Conservation (phyloP, 1,140 invertebrate genomes). For the Lordiphosa stackelbergi region DNA sequence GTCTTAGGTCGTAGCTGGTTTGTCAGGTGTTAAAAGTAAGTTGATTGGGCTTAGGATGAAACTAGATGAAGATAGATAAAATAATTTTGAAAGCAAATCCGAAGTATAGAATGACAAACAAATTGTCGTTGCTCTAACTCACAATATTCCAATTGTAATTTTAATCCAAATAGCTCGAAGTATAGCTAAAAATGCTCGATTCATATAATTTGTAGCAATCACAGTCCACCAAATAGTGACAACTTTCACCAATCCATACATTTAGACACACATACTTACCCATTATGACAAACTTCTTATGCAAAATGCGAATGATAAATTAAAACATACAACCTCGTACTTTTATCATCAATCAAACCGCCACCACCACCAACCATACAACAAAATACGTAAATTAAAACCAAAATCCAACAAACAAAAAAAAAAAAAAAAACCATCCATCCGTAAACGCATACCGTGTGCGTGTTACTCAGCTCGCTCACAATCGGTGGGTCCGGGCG, state of each 20-base stretch:
- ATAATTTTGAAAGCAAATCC: too few relatives aligned
- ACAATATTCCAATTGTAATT: too few relatives aligned
- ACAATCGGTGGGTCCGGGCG: conserved; percentile 83
- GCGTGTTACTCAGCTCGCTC: conserved; percentile 80
- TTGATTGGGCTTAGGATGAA: too few relatives aligned
- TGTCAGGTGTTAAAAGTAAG: too few relatives aligned
- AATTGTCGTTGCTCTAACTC: too few relatives aligned
- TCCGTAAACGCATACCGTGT: conserved; percentile 25
- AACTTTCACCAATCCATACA: conserved; percentile 21
- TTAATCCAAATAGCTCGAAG: too few relatives aligned
- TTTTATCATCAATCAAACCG: conserved; percentile 63
- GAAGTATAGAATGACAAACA: too few relatives aligned
- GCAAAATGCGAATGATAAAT: conserved; percentile 42
- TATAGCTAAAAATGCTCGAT: too few relatives aligned
- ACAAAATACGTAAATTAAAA: conserved; percentile 27
- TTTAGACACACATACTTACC: conserved; percentile 7
- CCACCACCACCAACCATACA: conserved; percentile 45
- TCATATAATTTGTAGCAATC: conserved; percentile 35
- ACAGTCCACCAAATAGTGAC: conserved; percentile 39
- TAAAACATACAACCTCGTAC: conserved; percentile 63
- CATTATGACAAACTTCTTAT: conserved; percentile 19
- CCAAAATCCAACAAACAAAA: conserved; percentile 11
- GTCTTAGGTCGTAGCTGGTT: too few relatives aligned
- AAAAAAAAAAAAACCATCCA: conserved; percentile 32
- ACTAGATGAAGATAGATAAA: too few relatives aligned